phyloP scores from a whole-genome alignment of 2,113 vertebrate species.

The Cyphomyrus discorhynchus region DNA sequence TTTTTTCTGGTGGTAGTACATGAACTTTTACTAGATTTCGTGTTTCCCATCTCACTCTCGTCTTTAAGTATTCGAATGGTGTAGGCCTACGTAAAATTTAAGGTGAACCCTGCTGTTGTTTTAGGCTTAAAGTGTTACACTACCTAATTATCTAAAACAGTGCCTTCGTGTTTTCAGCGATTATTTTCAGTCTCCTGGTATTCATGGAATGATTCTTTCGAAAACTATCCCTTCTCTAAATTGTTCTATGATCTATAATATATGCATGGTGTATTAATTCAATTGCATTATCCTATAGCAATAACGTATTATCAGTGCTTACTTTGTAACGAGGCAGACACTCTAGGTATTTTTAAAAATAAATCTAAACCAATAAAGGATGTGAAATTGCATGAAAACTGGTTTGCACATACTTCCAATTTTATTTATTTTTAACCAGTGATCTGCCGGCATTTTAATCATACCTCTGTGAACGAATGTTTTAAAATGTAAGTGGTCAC shows the following conservation, averaged over 20 bases:
- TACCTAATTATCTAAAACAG: background rate
- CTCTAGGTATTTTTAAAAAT: background rate
- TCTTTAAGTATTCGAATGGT: background rate
- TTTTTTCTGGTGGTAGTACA: background rate
- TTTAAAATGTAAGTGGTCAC: background rate
- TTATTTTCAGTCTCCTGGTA: background rate
- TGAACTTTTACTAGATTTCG: background rate
- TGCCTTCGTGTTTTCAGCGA: background rate
- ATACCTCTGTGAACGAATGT: background rate
- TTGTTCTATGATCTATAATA: background rate
- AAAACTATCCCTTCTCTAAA: background rate
- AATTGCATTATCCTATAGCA: background rate
- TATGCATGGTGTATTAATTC: background rate
- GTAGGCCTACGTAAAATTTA: background rate
- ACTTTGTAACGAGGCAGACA: background rate
- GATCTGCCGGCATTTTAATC: background rate
- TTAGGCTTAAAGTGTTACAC: background rate
- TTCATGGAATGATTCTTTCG: background rate
- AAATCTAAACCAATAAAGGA: background rate
- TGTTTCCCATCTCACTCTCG: background rate
- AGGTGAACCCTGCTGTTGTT: background rate
- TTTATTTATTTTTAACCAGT: background rate
- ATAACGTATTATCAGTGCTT: background rate
- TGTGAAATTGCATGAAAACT: background rate
- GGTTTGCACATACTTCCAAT: background rate